Evolutionary conservation across 2,797 vertebrate species (phyloP), one percentile per base, ranked within the genome.

Genomic region (Lepus townsendii): DNA sequence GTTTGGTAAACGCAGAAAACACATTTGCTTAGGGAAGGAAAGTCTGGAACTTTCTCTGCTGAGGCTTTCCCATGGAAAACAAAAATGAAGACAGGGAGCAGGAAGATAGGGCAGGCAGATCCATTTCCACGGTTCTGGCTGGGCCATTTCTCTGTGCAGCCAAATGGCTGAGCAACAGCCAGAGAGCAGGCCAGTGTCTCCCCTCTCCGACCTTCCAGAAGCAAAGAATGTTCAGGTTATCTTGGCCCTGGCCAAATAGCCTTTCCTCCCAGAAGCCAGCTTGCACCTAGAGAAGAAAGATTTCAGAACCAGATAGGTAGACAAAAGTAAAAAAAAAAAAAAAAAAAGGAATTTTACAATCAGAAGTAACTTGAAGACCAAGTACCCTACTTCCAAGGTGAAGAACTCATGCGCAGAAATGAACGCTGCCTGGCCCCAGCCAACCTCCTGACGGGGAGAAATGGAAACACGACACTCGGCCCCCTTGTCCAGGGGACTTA

Each of bases 221-320:
- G 89, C 19, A 16, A 96, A 91, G 89, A 95, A 88, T 57, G 72
- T 77, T 75, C 77, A 17, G 60, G 79, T 95, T 94, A 87, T 95
- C 93, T 84, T 8, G 20, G 82, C 52, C 50, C 54, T 62, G 16
- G 47, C 52, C 88, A 69, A 60, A 93, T 0, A 93, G 32, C 57
- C 66, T 83, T 66, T 79, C 47, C 32, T 72, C 77, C 14, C 63
- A 35, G 83, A 69, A 54, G 68, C 22, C 73, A 20, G 7, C 16
- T 11, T 22, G 27, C 35, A 79, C 71, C 35, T 7, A n/a, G 63
- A 68, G 75, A 83, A 77, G 42, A 72, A 54, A 79, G 62, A 42
- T 54, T 77, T 87, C 27, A 22, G 60, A 96, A 73, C 62, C 69
- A 72, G 52, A 50, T 30, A 52, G 27, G 63, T 16, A 57, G n/a